Conservation (phyloP, 2,888 invertebrate species). For the Craniophora ligustri region DNA sequence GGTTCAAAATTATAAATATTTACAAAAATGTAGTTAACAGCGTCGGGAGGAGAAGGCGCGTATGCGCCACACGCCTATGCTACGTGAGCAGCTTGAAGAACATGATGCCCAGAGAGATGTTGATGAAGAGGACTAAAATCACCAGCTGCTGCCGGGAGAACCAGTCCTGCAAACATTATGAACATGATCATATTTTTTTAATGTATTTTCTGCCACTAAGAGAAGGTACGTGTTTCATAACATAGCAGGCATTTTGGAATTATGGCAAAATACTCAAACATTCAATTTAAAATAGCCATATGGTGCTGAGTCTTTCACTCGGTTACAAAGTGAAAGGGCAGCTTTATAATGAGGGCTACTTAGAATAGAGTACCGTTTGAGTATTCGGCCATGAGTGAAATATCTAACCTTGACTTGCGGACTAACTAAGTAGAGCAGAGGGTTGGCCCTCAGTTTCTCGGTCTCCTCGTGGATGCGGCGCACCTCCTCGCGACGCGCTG, state of each 20-base stretch:
- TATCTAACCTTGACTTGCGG: constrained; percentile 96
- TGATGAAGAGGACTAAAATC: constrained; percentile 97
- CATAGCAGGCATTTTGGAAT: constrained; percentile 30
- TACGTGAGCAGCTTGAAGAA: constrained; percentile 98
- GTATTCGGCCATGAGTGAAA: too few relatives aligned
- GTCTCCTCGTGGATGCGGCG: constrained; percentile 96
- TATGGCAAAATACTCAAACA: too few relatives aligned
- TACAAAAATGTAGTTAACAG: constrained; percentile 70
- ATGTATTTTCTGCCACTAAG: neutral
- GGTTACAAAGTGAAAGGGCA: too few relatives aligned
- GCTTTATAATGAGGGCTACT: too few relatives aligned
- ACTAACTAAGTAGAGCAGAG: constrained; percentile 98
- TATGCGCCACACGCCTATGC: constrained; percentile 89
- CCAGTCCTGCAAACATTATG: constrained; percentile 93
- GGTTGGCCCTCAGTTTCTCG: constrained; percentile 97
- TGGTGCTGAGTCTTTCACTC: too few relatives aligned
- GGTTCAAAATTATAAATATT: constrained; percentile 75
- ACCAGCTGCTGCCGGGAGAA: constrained; percentile 98
- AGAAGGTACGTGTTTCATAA: too few relatives aligned
- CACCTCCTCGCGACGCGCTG: constrained; percentile 97
- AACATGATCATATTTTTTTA: neutral
- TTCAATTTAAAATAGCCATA: too few relatives aligned
- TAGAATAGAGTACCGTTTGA: too few relatives aligned
- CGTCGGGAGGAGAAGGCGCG: constrained; percentile 68
- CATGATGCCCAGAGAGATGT: constrained; percentile 97